Evolutionary conservation across 53 echinoderm and acorn worm genomes (phyloP).

Genomic region (Paelopatides confundens): DNA sequence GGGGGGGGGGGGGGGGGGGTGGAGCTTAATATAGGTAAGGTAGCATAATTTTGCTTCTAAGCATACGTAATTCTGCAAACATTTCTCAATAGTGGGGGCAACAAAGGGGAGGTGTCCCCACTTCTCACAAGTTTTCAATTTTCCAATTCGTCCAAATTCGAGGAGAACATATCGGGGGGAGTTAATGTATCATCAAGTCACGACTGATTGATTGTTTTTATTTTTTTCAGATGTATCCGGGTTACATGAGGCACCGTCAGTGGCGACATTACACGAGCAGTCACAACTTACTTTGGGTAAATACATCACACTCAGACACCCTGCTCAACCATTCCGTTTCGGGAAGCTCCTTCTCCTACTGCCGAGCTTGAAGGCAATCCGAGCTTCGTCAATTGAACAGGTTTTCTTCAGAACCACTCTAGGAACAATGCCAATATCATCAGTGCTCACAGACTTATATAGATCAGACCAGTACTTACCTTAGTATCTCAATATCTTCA

Average conservation of each 20-base stretch:
- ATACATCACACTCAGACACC: constrained; percentile 88
- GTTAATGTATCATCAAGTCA: no score
- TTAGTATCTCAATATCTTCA: background rate
- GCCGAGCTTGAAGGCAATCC: constrained; percentile 84
- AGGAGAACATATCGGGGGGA: no score
- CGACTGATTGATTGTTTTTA: background rate
- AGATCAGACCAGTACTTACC: constrained; percentile 81
- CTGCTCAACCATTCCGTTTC: constrained; percentile 90
- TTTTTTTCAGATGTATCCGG: constrained; percentile 74
- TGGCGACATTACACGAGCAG: constrained; percentile 88
- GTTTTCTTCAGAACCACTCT: constrained; percentile 93
- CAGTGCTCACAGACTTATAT: constrained; percentile 84
- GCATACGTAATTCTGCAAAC: no score
- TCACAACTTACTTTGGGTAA: constrained; percentile 93
- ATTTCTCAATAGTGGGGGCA: no score
- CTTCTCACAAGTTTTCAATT: no score
- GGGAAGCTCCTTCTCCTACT: constrained; percentile 89
- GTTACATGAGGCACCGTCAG: constrained; percentile 74
- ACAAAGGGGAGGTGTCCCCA: no score
- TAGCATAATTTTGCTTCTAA: no score
- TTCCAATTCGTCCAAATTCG: no score
- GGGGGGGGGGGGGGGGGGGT: no score
- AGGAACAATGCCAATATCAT: constrained; percentile 86
- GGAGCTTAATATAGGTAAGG: no score
- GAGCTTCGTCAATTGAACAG: constrained; percentile 89